Percentiles rank a stretch among this genome's conserved stretches.
These are phyloP conservation scores for Plecturocebus donacophilus DNA, from an alignment of 2,113 vertebrate species.

Conservation along the genomic window DNA sequence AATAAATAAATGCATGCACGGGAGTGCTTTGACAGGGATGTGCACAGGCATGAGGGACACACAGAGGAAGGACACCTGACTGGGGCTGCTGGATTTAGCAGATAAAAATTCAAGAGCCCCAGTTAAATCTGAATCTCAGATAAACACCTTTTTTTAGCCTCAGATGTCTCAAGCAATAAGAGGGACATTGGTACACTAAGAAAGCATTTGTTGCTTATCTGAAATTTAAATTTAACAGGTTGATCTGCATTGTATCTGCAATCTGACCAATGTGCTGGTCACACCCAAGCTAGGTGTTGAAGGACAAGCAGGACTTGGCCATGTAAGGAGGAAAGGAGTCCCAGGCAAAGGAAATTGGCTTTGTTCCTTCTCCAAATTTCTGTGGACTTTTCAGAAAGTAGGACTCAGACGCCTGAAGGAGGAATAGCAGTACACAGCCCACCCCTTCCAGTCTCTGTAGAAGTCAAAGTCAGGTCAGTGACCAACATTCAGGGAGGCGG, in stretches of 20 bases:
- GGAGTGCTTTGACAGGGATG: fast-evolving
- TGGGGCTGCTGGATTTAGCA: background rate
- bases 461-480: background rate
- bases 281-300: too few species aligned
- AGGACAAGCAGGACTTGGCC: background rate
- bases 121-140: background rate
- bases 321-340: background rate
- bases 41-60: background rate
- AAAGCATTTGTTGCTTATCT: background rate
- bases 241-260: background rate
- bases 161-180: background rate
- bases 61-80: too few species aligned
- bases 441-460: background rate
- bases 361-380: background rate
- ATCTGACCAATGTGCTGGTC: background rate
- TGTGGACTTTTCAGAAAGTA: background rate
- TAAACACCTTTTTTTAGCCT: background rate
- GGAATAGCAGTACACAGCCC: fast-evolving
- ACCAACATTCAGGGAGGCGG: background rate
- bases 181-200: background rate
- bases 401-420: fast-evolving
- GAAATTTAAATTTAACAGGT: background rate
- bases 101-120: background rate
- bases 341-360: background rate
- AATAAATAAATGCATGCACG: fast-evolving